Percentiles rank a stretch among this genome's conserved stretches.
Evolutionary conservation across 2,113 vertebrate genomes (phyloP).

Genomic region (Ranitomeya imitator): DNA sequence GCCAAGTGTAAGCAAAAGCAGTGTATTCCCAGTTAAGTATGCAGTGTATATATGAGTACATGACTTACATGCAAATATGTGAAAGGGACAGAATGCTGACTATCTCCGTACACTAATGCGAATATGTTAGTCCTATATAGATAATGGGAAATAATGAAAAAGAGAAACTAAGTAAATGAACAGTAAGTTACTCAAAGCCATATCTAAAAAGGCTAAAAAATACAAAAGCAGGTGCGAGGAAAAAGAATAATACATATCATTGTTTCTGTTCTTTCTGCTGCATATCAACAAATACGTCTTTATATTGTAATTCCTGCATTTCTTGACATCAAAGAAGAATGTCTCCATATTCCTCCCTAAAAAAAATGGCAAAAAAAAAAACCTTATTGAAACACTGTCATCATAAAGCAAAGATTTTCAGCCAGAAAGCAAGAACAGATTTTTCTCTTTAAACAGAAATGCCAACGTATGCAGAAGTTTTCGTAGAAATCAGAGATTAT

Average conservation of each 20-base stretch:
- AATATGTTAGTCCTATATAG: too few species aligned
- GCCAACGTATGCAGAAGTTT: not conserved
- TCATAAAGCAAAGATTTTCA: not conserved
- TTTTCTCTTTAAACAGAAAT: constrained; percentile 9
- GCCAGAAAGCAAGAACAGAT: not conserved
- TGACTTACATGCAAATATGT: too few species aligned
- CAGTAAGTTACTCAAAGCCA: not conserved
- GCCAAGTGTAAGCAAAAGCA: too few species aligned
- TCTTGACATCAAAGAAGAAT: not conserved
- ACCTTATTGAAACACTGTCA: not conserved
- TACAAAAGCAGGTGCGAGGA: not conserved
- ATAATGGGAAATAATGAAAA: too few species aligned
- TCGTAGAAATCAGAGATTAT: not conserved
- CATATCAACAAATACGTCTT: not conserved
- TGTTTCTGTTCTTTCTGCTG: not conserved
- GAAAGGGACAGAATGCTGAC: too few species aligned
- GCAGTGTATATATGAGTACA: too few species aligned
- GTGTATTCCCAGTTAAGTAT: too few species aligned
- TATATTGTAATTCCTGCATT: not conserved
- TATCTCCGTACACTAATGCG: too few species aligned
- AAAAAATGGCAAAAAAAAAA: not conserved
- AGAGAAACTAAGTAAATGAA: not conserved
- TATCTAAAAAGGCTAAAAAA: not conserved
- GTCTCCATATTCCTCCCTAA: not conserved
- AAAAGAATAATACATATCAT: not conserved